These are phyloP conservation scores for Synergus japonicus DNA, from an alignment of 2,888 invertebrate genomes.

Conservation along the genomic window DNA sequence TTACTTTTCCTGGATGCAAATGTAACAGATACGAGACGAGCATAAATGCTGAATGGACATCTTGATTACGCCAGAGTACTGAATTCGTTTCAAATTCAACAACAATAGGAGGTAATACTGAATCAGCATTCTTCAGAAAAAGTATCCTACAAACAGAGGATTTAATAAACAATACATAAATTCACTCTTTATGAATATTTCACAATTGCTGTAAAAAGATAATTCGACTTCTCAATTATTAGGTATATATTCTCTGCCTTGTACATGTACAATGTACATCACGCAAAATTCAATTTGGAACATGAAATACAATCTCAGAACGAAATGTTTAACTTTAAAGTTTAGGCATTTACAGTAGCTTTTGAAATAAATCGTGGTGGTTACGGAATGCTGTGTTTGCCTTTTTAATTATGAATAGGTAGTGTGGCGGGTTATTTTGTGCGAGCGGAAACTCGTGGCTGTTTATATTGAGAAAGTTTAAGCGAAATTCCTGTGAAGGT, in stretches of 20 bases:
- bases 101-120: background rate
- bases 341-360: background rate
- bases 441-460: background rate
- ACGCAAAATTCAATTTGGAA: background rate
- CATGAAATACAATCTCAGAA: background rate
- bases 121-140: background rate
- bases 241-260: too few species aligned
- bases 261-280: background rate
- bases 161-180: background rate
- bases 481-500: background rate
- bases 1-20: background rate
- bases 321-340: background rate
- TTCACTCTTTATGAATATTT: background rate
- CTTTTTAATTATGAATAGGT: background rate
- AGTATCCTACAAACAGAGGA: background rate
- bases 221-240: too few species aligned
- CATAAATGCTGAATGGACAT: conserved; percentile 7
- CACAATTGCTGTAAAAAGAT: background rate
- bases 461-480: background rate
- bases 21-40: background rate
- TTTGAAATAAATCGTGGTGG: background rate
- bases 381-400: background rate
- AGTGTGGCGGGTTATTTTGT: background rate
- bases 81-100: background rate
- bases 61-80: conserved; percentile 1